phyloP scores from a whole-genome alignment of 2,888 invertebrate genomes.

The Sepioteuthis lessoniana region DNA sequence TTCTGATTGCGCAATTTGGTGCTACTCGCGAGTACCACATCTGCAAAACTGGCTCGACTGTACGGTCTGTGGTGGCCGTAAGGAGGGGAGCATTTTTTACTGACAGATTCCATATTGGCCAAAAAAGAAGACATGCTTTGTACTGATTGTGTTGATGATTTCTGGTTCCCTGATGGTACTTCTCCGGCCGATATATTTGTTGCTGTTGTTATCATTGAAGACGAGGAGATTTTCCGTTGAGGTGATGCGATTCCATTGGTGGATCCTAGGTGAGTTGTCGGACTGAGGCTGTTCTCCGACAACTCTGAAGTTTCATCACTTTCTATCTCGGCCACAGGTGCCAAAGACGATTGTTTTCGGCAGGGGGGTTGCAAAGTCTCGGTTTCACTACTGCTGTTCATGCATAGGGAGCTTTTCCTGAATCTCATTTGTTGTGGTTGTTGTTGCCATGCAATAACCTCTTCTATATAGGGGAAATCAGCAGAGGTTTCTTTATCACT shows the following conservation, averaged over 20 bases:
- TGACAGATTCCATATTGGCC: slow-evolving; percentile 39
- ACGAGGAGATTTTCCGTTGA: slow-evolving; percentile 39
- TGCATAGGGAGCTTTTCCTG: background rate
- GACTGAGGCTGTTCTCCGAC: slow-evolving; percentile 35
- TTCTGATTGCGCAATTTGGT: slow-evolving; percentile 36
- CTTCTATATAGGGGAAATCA: slow-evolving; percentile 15
- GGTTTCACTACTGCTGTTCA: background rate
- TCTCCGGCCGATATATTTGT: slow-evolving; percentile 35
- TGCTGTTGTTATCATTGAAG: slow-evolving; percentile 38
- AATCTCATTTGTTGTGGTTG: slow-evolving; percentile 38
- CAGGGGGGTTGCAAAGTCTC: background rate
- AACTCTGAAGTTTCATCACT: slow-evolving; percentile 42
- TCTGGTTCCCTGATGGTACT: background rate
- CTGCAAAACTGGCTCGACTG: slow-evolving; percentile 40
- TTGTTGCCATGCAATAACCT: slow-evolving; percentile 5
- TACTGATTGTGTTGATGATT: background rate
- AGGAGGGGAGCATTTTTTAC: slow-evolving; percentile 41
- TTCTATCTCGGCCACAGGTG: slow-evolving; percentile 35
- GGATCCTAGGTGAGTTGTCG: slow-evolving; percentile 36
- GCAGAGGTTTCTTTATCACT: slow-evolving; percentile 35
- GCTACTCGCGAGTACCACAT: slow-evolving; percentile 44
- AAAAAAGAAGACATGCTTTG: slow-evolving; percentile 44
- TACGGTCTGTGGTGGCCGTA: background rate
- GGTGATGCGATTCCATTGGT: slow-evolving; percentile 24
- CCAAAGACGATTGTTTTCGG: slow-evolving; percentile 4